Percentiles rank a stretch among this genome's conserved stretches.
These are phyloP conservation scores for Ommatoiulus sabulosus DNA, from an alignment of 2,888 invertebrate genomes.

Conservation along the genomic window DNA sequence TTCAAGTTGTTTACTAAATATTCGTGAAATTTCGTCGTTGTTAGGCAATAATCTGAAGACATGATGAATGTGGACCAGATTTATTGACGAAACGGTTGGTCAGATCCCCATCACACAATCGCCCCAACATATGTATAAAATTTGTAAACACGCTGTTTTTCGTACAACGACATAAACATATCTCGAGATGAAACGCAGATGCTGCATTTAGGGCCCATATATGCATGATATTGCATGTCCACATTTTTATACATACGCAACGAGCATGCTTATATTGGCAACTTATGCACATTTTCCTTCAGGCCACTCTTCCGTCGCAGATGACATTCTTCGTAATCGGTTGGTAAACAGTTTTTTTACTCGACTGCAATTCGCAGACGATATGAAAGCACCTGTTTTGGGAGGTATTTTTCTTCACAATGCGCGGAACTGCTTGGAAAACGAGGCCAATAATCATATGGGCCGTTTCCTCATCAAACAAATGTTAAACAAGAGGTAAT, in stretches of 20 bases:
- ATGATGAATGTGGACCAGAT: no score
- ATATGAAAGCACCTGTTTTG: background rate
- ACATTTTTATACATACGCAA: background rate
- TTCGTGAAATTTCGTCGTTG: no score
- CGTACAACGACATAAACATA: no score
- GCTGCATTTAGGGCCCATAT: no score
- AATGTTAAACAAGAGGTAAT: conserved; percentile 30
- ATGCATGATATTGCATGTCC: background rate
- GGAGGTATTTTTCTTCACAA: background rate
- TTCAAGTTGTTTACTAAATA: no score
- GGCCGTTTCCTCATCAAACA: conserved; percentile 16
- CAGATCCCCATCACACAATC: no score
- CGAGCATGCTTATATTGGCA: background rate
- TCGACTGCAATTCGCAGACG: background rate
- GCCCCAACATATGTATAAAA: no score
- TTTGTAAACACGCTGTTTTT: no score
- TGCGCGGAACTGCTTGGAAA: background rate
- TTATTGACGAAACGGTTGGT: no score
- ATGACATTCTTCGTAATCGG: background rate
- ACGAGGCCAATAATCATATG: conserved; percentile 23
- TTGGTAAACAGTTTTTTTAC: background rate
- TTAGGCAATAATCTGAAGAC: no score
- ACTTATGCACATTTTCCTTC: background rate
- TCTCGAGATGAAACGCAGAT: no score
- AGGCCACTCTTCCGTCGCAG: background rate